phyloP scores from a whole-genome alignment of 2,888 invertebrate species.

The Subacronicta megacephala region DNA sequence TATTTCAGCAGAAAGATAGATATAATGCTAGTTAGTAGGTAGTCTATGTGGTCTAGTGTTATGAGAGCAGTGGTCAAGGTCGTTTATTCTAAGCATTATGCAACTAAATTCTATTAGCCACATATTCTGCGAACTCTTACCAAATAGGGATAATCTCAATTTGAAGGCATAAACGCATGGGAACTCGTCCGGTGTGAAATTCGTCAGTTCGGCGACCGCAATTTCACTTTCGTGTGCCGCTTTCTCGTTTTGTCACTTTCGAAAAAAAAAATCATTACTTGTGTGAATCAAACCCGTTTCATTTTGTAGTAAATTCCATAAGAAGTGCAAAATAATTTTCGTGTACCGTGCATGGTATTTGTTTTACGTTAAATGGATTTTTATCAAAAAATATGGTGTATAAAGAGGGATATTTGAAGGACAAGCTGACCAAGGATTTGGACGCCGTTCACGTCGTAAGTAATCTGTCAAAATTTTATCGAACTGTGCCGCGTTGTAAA shows the following conservation, averaged over 20 bases:
- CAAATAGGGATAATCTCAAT: constrained; percentile 51
- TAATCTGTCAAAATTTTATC: constrained; percentile 84
- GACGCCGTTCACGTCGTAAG: constrained; percentile 93
- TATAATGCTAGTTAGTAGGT: no score
- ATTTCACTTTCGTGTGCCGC: constrained; percentile 81
- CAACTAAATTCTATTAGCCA: constrained; percentile 56
- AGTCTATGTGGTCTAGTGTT: no score
- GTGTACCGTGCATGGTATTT: constrained; percentile 71
- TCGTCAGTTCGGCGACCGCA: constrained; percentile 79
- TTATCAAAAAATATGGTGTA: constrained; percentile 90
- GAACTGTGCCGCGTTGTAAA: constrained; percentile 73
- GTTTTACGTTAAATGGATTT: constrained; percentile 71
- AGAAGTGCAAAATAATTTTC: constrained; percentile 67
- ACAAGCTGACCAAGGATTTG: constrained; percentile 91
- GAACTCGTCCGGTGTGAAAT: constrained; percentile 76
- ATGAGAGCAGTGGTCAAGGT: constrained; percentile 61
- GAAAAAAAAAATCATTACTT: constrained; percentile 77
- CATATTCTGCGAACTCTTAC: constrained; percentile 36
- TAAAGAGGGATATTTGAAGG: constrained; percentile 91
- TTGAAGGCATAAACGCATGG: constrained; percentile 54
- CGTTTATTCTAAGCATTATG: constrained; percentile 51
- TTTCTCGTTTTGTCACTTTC: constrained; percentile 83
- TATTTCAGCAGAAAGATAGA: no score
- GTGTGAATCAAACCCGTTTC: constrained; percentile 71
- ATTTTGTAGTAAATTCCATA: constrained; percentile 65